These are phyloP conservation scores for Tethya wilhelma DNA, from an alignment of 37 sponge, comb jelly and placozoan species.

Conservation along the genomic window DNA sequence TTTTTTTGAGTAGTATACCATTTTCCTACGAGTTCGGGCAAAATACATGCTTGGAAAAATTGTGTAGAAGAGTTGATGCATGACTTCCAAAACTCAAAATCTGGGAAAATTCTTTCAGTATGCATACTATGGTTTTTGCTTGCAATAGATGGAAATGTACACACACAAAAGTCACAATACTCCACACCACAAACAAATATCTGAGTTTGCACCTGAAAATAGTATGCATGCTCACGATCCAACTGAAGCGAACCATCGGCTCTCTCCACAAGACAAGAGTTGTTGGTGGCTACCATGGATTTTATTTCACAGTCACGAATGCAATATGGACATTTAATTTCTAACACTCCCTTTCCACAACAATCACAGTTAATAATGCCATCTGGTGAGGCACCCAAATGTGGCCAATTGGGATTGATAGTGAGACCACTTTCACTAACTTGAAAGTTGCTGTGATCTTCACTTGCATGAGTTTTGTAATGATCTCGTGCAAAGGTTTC, in stretches of 20 bases:
- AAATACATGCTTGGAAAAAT: slow-evolving; percentile 21
- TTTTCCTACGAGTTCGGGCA: slow-evolving; percentile 64
- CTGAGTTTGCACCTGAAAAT: slow-evolving; percentile 57
- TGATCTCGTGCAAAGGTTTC: slow-evolving; percentile 23
- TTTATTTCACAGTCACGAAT: slow-evolving; percentile 27
- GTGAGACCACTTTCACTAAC: slow-evolving; percentile 35
- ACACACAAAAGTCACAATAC: slow-evolving; percentile 64
- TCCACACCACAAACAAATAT: slow-evolving; percentile 8
- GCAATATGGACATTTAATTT: slow-evolving; percentile 64
- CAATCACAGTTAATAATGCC: slow-evolving; percentile 55
- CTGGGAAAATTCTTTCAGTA: slow-evolving; percentile 34
- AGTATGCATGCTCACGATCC: slow-evolving; percentile 23
- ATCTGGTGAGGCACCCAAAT: slow-evolving; percentile 74
- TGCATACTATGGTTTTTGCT: slow-evolving; percentile 17
- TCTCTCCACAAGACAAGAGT: slow-evolving; percentile 30
- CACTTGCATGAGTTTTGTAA: slow-evolving; percentile 18
- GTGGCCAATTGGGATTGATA: slow-evolving; percentile 49
- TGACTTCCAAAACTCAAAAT: slow-evolving; percentile 24
- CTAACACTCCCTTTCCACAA: slow-evolving; percentile 64
- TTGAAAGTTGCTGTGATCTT: background rate
- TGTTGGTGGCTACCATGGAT: slow-evolving; percentile 10
- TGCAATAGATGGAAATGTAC: too few species aligned
- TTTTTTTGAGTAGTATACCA: slow-evolving; percentile 50
- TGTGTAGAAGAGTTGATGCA: background rate
- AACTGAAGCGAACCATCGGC: slow-evolving; percentile 4